phyloP scores from a whole-genome alignment of 1,140 invertebrate genomes.

The Philotrypesis tridentata region DNA sequence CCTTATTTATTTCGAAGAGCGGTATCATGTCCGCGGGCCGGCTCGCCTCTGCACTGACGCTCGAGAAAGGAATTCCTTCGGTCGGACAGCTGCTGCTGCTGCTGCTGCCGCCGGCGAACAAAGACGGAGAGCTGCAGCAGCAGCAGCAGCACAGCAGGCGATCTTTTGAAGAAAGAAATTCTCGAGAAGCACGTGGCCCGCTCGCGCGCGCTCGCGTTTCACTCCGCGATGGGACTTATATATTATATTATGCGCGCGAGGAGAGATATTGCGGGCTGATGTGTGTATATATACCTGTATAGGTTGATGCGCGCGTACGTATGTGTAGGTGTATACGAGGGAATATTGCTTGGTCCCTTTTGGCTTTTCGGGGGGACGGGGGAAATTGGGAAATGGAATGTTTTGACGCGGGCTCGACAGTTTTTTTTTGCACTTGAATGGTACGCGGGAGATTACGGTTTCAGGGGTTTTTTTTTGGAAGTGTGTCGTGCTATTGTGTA shows the following conservation, averaged over 20 bases:
- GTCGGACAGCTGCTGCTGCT: constrained; percentile 67
- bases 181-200: constrained; percentile 66
- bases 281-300: too few species aligned
- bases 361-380: too few species aligned
- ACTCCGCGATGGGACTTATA: background rate
- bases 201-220: background rate
- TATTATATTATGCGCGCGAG: too few species aligned
- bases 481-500: too few species aligned
- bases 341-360: too few species aligned
- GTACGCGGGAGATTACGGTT: too few species aligned
- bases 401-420: too few species aligned
- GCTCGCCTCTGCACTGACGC: constrained; percentile 48
- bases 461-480: too few species aligned
- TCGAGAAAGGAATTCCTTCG: constrained; percentile 67
- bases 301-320: too few species aligned
- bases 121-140: constrained; percentile 55
- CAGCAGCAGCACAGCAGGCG: constrained; percentile 15
- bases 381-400: too few species aligned
- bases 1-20: constrained; percentile 40
- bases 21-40: constrained; percentile 31
- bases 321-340: too few species aligned
- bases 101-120: constrained; percentile 59
- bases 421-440: too few species aligned
- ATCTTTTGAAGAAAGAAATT: constrained; percentile 68
- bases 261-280: background rate